Evolutionary conservation across 2,797 vertebrate species (phyloP).

Genomic region (Ceryle rudis): DNA sequence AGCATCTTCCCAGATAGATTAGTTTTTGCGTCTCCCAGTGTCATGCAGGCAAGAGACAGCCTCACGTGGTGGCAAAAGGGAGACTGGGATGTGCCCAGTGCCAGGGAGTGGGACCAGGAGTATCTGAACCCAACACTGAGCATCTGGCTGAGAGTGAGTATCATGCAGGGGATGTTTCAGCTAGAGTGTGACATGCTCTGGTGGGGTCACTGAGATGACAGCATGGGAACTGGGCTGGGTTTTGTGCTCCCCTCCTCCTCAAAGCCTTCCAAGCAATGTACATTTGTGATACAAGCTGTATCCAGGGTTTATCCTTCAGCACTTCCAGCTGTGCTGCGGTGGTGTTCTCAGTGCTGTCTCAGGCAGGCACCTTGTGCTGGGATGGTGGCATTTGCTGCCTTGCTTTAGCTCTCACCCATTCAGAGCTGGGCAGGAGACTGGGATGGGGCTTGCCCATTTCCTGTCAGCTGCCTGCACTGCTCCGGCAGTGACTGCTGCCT

Average conservation of each 20-base stretch:
- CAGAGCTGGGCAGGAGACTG: not conserved
- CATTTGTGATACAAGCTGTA: not conserved
- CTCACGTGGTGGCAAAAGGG: not conserved
- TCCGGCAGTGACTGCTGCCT: not conserved
- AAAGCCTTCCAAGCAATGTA: not conserved
- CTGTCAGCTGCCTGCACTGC: not conserved
- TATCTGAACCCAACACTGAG: rapidly evolving
- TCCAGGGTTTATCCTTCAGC: not conserved
- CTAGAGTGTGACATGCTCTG: rapidly evolving
- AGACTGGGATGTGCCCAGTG: not conserved
- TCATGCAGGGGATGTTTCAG: not conserved
- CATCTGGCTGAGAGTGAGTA: not conserved
- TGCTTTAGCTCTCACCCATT: rapidly evolving
- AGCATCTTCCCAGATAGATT: not conserved
- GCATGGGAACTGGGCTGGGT: not conserved
- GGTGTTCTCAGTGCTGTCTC: not conserved
- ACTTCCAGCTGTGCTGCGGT: not conserved
- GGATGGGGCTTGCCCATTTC: not conserved
- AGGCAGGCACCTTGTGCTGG: not conserved
- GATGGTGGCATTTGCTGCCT: not conserved
- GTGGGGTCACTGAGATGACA: not conserved
- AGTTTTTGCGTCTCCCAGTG: not conserved
- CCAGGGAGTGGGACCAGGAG: not conserved
- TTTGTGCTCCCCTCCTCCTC: not conserved
- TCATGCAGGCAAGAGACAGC: not conserved